Evolutionary conservation across 2,888 invertebrate genomes (phyloP), one percentile per base, ranked within the genome.

Genomic region (Folsomia manolachei): DNA sequence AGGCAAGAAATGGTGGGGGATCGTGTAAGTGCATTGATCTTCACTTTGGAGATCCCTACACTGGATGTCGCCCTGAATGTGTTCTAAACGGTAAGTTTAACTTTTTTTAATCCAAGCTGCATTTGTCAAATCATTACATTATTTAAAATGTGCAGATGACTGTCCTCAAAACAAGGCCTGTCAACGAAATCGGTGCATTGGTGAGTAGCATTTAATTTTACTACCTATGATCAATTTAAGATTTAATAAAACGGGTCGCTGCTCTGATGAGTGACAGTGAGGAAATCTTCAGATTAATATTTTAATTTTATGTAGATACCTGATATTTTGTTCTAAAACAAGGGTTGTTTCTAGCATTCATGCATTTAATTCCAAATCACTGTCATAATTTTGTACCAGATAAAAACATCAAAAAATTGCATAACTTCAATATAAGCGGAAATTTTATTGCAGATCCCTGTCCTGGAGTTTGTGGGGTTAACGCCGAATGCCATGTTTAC

Each of bases 41-140:
- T 14, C 83, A 88, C 81, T 87, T 88, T 78, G 91, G 91, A 18
- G 86, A 86, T 56, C 90, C 91, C 65, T 94, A 93, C 82, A 90
- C 90, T n/a, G 90, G 89, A 81, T 91, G 91, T 82, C 86, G 89
- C 69, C 90, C 91, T 1, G 90, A 91, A 84, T 91, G 91, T 83
- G 87, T 56, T 56, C 56, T 56, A 7, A 56, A 21, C 21, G 56
- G 51, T 51, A 51, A n/a, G n/a, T n/a, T 60, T 60, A 7, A 11
- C 60, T 11, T 60, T 18, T 11, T 60, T 11, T 60, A 60, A 11
- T n/a, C 21, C 60, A 60, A 60, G 9, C 9, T 62, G n/a, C n/a
- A n/a, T n/a, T n/a, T n/a, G n/a, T 56, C 21, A 18, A 56, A 56
- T 56, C 7, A 56, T 56, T 56, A 2, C 51, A 51, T 51, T 11